phyloP scores from a whole-genome alignment of 2,797 vertebrate genomes.

The Eremophila alpestris region DNA sequence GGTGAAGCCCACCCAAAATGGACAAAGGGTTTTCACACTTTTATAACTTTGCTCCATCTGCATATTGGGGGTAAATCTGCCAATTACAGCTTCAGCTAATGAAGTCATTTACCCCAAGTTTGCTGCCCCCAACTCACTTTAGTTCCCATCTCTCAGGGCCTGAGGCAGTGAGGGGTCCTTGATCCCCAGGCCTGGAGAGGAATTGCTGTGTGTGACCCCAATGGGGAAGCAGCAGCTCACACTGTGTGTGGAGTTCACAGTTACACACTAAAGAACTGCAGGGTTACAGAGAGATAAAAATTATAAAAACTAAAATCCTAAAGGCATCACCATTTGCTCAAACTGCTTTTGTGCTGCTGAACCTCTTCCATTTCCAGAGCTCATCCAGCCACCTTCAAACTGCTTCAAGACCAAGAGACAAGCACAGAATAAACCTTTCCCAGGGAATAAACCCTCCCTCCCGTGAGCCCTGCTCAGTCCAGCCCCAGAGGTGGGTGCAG shows the following conservation, averaged over 20 bases:
- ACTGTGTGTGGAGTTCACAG: not conserved
- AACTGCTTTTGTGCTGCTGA: not conserved
- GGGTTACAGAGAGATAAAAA: rapidly evolving
- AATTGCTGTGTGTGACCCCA: not conserved
- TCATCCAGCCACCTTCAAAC: not conserved
- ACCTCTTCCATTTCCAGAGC: rapidly evolving
- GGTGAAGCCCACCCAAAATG: too few relatives aligned
- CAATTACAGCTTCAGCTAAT: rapidly evolving
- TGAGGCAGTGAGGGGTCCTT: not conserved
- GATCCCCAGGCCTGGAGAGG: not conserved
- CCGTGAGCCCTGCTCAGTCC: not conserved
- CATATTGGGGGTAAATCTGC: rapidly evolving
- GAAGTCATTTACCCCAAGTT: not conserved
- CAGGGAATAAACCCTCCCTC: rapidly evolving
- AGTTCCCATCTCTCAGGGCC: not conserved
- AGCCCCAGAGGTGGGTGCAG: not conserved
- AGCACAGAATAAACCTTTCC: not conserved
- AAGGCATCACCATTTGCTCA: not conserved
- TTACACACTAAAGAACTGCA: rapidly evolving
- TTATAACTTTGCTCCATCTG: not conserved
- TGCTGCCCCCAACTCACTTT: not conserved
- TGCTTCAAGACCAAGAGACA: rapidly evolving
- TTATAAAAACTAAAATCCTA: rapidly evolving
- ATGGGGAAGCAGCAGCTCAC: not conserved
- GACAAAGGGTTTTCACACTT: rapidly evolving